Evolutionary conservation across 35 echinoderm and acorn worm species (phyloP).

Genomic region (Lytechinus pictus): DNA sequence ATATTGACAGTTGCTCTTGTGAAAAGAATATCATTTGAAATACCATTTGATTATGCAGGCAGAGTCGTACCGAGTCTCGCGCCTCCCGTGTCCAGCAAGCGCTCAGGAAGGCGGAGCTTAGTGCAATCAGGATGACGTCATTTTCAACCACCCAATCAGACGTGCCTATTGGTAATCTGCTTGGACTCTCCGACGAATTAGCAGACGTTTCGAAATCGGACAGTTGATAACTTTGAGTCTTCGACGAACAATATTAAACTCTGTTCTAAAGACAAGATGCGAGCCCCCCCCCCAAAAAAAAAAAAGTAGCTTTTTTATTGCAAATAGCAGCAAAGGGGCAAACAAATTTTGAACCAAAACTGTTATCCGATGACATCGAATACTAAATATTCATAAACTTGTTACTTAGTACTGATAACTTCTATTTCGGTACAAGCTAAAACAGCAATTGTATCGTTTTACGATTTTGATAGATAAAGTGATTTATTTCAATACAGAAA

Average conservation of each 20-base stretch:
- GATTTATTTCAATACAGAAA: neutral
- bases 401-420: neutral
- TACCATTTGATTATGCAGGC: neutral
- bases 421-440: neutral
- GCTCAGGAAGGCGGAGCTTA: slow-evolving; percentile 23
- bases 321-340: too few relatives aligned
- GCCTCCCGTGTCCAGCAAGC: neutral
- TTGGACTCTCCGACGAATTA: neutral
- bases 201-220: neutral
- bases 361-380: too few relatives aligned
- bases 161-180: neutral
- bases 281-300: too few relatives aligned
- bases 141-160: slow-evolving; percentile 13
- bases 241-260: too few relatives aligned
- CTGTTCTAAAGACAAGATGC: too few relatives aligned
- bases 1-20: neutral
- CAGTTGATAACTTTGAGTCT: neutral
- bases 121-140: slow-evolving; percentile 27
- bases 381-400: too few relatives aligned
- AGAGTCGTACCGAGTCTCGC: neutral
- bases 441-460: neutral
- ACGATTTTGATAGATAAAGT: neutral
- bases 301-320: too few relatives aligned
- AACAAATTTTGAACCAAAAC: too few relatives aligned
- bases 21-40: neutral